Evolutionary conservation across 2,113 vertebrate species (phyloP), one percentile per base, ranked within the genome.

Genomic region (Serilophus lunatus): DNA sequence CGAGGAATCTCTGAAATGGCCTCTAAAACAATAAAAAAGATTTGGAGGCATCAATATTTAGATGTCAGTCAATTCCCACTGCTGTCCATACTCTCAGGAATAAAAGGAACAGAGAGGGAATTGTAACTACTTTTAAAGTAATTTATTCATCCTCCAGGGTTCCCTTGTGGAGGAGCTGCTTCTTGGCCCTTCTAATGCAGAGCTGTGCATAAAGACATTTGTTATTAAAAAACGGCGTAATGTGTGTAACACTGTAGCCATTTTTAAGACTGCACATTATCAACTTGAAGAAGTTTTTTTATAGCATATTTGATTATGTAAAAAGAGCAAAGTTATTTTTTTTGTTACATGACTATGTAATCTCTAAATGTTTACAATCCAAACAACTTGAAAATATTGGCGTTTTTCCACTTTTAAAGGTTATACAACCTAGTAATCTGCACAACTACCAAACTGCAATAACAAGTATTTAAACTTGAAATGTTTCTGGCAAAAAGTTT

Each of bases 361-460:
- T 90, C 47, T 92, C 72, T 88, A 66, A 92, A 90, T 81, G 26
- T 94, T 96, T 96, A 86, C 1, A 13, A 83, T 81, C 82, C 92
- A 95, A 94, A 83, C 68, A 93, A 93, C 61, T 78, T 83, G 82
- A 81, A 94, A 88, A 70, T 64, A 23, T 86, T 96, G 94, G 75
- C 60, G 78, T 88, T 88, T 86, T 86, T 83, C 82, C 88, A 70
- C 44, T 81, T 90, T 83, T 88, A 96, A 92, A 94, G 59, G 85
- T 92, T 92, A 90, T 45, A 80, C 16, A 81, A 10, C 42, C 71
- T 40, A 88, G 64, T 88, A 96, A 96, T 94, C 85, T 82, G 47
- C 69, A 81, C 85, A 90, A 94, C 93, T 81, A 92, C 53, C 79
- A 71, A 94, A 86, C 44, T 71, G 36, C 51, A 94, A 53, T 71